Conservation (phyloP, 2,797 vertebrate genomes). For the Notolabrus celidotus region DNA sequence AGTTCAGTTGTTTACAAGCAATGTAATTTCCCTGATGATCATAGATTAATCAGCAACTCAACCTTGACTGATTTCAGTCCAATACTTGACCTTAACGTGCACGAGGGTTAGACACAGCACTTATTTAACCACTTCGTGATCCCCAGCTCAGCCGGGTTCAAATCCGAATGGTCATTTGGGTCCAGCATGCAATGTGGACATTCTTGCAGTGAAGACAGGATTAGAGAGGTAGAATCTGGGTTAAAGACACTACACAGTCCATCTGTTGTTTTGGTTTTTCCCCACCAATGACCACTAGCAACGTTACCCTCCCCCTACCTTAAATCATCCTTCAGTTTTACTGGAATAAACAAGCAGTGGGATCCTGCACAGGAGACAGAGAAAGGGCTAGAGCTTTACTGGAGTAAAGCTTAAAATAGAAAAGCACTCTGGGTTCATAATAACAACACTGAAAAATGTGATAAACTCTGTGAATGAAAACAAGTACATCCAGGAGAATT, state of each 20-base stretch:
- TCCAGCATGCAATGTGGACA: slow-evolving; percentile 53
- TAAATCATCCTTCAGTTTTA: slow-evolving; percentile 57
- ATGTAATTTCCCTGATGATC: background rate
- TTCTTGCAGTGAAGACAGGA: slow-evolving; percentile 83
- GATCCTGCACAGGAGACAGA: slow-evolving; percentile 24
- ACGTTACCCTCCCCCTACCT: slow-evolving; percentile 25
- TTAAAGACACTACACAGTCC: slow-evolving; percentile 83
- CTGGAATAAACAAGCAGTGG: slow-evolving; percentile 52
- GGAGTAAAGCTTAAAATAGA: slow-evolving; percentile 35
- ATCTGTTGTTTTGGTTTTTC: slow-evolving; percentile 88
- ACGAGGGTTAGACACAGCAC: slow-evolving; percentile 40
- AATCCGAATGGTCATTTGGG: slow-evolving; percentile 69
- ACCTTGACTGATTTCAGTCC: slow-evolving; percentile 23
- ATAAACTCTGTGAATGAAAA: background rate
- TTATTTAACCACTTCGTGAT: slow-evolving; percentile 54
- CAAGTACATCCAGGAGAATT: background rate
- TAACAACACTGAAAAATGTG: background rate
- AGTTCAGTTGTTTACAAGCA: background rate
- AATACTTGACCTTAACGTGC: background rate
- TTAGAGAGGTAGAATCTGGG: slow-evolving; percentile 85
- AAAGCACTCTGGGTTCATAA: no score
- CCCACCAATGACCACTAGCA: slow-evolving; percentile 67
- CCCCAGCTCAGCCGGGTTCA: slow-evolving; percentile 68
- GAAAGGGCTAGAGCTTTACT: slow-evolving; percentile 30
- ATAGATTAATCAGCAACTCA: background rate